phyloP scores from a whole-genome alignment of 2,888 invertebrate species.

The Biston stratarius region DNA sequence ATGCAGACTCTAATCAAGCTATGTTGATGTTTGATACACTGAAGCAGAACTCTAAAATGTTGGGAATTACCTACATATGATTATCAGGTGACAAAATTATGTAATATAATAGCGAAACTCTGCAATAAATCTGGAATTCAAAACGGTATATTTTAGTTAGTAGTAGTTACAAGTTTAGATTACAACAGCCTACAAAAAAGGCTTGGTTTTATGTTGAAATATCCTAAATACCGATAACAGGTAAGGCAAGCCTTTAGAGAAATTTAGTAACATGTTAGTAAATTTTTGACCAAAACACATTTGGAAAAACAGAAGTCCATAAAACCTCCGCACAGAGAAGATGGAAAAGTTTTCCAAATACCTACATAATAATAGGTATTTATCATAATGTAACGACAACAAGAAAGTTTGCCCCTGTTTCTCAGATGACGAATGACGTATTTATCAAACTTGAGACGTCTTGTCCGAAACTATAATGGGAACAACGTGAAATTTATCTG shows the following conservation, averaged over 20 bases:
- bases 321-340: neutral
- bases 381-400: constrained; percentile 19
- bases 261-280: too few relatives aligned
- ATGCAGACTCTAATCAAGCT: constrained; percentile 13
- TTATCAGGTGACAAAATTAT: neutral
- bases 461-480: constrained; percentile 18
- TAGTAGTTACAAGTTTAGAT: too few relatives aligned
- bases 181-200: too few relatives aligned
- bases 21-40: constrained; percentile 4
- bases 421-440: constrained; percentile 23
- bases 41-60: constrained; percentile 18
- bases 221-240: too few relatives aligned
- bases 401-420: constrained; percentile 21
- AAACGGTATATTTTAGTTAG: too few relatives aligned
- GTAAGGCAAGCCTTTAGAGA: too few relatives aligned
- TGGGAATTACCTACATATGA: neutral
- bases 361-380: constrained; percentile 3
- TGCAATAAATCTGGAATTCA: too few relatives aligned
- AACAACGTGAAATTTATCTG: constrained; percentile 13
- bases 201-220: too few relatives aligned
- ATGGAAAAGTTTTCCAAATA: constrained; percentile 11
- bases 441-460: constrained; percentile 23
- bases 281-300: neutral
- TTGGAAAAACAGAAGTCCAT: neutral
- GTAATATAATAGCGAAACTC: neutral